Percentiles rank a stretch among this genome's conserved stretches.
Conservation (phyloP, 2,888 invertebrate genomes). For the Strigamia transsilvanica region DNA sequence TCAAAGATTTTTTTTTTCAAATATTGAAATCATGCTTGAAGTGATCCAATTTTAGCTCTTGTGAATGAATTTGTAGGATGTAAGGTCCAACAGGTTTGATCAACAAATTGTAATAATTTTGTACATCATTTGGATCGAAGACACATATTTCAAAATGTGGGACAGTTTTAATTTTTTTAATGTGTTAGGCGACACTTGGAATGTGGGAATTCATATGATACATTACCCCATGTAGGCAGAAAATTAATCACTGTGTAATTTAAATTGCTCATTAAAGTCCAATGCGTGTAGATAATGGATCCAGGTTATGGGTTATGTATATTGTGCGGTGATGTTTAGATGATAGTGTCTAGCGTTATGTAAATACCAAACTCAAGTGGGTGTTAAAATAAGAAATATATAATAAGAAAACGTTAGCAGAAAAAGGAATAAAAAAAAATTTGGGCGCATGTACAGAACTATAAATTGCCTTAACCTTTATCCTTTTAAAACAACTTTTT, state of each 20-base stretch:
- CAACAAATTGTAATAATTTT: too few species aligned
- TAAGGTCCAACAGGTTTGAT: too few species aligned
- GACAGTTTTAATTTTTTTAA: not conserved
- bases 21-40: too few species aligned
- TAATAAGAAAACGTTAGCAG: not conserved
- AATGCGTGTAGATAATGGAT: conserved; percentile 31
- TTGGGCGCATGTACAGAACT: not conserved
- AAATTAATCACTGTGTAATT: conserved; percentile 48
- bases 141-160: too few species aligned
- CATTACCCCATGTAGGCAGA: conserved; percentile 9
- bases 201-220: conserved; percentile 1
- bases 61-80: too few species aligned
- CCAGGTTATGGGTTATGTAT: conserved; percentile 49
- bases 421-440: not conserved
- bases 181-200: not conserved
- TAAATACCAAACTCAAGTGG: conserved; percentile 49
- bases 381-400: conserved; percentile 45
- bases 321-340: conserved; percentile 40
- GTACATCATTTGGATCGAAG: too few species aligned
- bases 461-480: conserved; percentile 29
- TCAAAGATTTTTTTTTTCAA: too few species aligned
- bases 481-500: conserved; percentile 14
- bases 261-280: conserved; percentile 47
- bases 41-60: too few species aligned
- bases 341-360: conserved; percentile 39